Percentiles rank a stretch among this genome's conserved stretches.
Conservation (phyloP, 2,113 vertebrate genomes). For the Corvus moneduloides region DNA sequence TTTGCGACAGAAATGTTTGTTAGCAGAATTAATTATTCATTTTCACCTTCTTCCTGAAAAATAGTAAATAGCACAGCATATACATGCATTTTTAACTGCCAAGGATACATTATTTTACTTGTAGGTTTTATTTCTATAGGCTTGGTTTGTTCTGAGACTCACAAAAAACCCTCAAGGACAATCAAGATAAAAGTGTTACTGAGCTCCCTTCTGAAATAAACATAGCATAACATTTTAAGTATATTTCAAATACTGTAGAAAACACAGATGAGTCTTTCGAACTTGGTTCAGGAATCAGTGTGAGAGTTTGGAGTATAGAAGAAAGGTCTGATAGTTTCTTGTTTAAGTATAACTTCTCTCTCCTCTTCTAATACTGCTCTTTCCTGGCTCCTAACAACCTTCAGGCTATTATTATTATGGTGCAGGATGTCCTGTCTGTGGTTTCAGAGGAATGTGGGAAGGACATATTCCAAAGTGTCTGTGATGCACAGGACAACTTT, state of each 20-base stretch:
- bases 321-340: neutral
- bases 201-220: neutral
- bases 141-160: neutral
- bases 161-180: neutral
- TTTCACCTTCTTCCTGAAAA: neutral
- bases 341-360: neutral
- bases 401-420: neutral
- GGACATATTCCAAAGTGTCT: neutral
- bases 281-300: neutral
- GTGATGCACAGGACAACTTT: constrained; percentile 7
- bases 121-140: neutral
- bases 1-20: neutral
- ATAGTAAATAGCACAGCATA: neutral
- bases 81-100: neutral
- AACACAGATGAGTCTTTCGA: neutral
- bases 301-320: neutral
- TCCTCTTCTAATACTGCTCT: neutral
- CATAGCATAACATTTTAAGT: neutral
- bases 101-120: neutral
- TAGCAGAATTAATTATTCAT: neutral
- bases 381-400: neutral
- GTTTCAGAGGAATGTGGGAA: constrained; percentile 15
- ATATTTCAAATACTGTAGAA: neutral
- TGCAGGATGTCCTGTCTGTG: neutral
- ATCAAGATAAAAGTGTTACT: neutral